Conservation (phyloP, 2,888 invertebrate genomes). For the Noctua fimbriata region DNA sequence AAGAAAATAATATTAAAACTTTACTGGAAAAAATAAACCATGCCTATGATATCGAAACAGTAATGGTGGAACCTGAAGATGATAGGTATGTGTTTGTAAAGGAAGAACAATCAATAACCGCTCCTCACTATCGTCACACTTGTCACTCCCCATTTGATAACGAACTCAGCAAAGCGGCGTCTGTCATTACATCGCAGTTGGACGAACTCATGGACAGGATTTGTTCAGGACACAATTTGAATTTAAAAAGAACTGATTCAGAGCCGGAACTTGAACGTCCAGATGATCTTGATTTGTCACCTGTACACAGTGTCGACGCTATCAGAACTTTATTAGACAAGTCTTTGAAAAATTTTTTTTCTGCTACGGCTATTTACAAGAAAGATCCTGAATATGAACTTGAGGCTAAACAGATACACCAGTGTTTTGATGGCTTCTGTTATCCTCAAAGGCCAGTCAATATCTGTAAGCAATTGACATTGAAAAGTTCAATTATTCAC, state of each 20-base stretch:
- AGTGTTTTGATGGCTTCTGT: conserved; percentile 53
- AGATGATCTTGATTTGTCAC: conserved; percentile 21
- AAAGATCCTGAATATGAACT: conserved; percentile 65
- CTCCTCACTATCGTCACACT: conserved; percentile 27
- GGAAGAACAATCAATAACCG: conserved; percentile 62
- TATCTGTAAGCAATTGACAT: conserved; percentile 53
- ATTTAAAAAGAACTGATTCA: conserved; percentile 43
- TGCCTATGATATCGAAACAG: conserved; percentile 71
- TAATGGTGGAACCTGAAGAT: conserved; percentile 75
- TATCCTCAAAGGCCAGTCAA: conserved; percentile 49
- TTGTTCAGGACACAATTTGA: conserved; percentile 61
- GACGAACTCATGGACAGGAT: conserved; percentile 74
- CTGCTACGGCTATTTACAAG: conserved; percentile 35
- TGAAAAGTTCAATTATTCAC: conserved; percentile 1
- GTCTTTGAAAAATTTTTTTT: conserved; percentile 56
- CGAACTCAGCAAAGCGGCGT: conserved; percentile 69
- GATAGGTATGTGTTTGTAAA: conserved; percentile 24
- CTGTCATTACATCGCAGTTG: conserved; percentile 72
- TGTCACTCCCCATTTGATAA: conserved; percentile 69
- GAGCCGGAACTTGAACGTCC: neutral
- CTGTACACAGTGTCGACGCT: conserved; percentile 66
- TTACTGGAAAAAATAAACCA: conserved; percentile 75
- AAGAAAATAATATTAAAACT: conserved; percentile 72
- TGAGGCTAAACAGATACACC: conserved; percentile 66
- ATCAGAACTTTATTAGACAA: conserved; percentile 67